Base-by-base conservation (phyloP, 30 jellyfish, hydroid and myxozoan species). In the Aurelia sp. region DNA sequence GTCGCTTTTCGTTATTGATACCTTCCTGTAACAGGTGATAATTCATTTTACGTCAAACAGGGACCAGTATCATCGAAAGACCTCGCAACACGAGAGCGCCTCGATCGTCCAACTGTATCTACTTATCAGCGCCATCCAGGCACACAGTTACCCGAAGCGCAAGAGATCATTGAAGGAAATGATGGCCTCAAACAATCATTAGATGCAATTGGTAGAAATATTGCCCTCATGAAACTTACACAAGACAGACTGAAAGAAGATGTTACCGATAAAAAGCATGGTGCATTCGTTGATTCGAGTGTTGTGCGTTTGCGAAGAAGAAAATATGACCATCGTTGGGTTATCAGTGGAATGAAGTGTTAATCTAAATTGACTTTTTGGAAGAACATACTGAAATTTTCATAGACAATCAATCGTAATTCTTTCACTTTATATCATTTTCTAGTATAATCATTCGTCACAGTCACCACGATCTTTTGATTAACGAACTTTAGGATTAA, bases 1-100 rank as follows among this genome's bases (percentile, higher is more conserved):
- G 6, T 44, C 15, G 13, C 6, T 44, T 44, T 44, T 44, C 55
- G 13, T 44, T 44, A 1, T 0, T 44, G 15, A 44, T 30, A 10
- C 23, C 59, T 3, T 22, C 23, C 22, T 19, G 31, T 6, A 3
- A 20, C 22, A 3, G 19, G 15, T n/a, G 57, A 41, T 22, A 15
- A 18, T 21, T 8, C 19, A 13, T 44, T 33, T 20, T 41, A 17
- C 31, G 17, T 52, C 13, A 44, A 11, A 62, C 71, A 94, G 99
- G 99, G 99, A 19, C 99, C 99, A 13, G 97, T 84, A 35, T 76
- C 97, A 19, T 77, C 92, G 11, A 85, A 76, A 51, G 99, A 94
- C 65, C 82, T 94, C 17, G 73, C 96, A n/a, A 74, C 93, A 41
- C 71, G 97, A 55, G 99, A 94, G 53, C 89, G 97, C 7, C 93